phyloP scores from a whole-genome alignment of 2,888 invertebrate genomes.

The Mythimna vitellina region DNA sequence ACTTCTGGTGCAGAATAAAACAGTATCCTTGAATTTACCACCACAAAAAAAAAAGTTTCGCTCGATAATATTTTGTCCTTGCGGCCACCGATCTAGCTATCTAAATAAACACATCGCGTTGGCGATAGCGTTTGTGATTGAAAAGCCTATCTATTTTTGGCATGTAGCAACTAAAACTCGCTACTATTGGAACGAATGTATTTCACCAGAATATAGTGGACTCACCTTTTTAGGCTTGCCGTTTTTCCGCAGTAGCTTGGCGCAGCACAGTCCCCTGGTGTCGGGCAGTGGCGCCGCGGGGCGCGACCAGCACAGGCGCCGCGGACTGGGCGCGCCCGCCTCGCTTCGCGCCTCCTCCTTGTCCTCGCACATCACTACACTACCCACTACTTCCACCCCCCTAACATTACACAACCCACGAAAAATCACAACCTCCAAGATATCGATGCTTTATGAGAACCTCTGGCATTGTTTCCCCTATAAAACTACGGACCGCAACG shows the following conservation, averaged over 20 bases:
- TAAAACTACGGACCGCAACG: slow-evolving; percentile 76
- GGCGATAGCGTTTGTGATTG: background rate
- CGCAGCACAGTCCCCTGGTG: slow-evolving; percentile 95
- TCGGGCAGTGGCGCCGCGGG: slow-evolving; percentile 91
- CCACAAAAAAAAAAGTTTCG: too few relatives aligned
- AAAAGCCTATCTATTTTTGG: background rate
- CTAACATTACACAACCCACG: slow-evolving; percentile 79
- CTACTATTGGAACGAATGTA: background rate
- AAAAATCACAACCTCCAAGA: slow-evolving; percentile 84
- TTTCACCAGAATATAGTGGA: too few relatives aligned
- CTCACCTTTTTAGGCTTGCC: slow-evolving; percentile 95
- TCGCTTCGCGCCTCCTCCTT: slow-evolving; percentile 86
- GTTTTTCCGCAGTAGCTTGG: slow-evolving; percentile 95
- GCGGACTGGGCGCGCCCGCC: slow-evolving; percentile 81
- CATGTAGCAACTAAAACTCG: background rate
- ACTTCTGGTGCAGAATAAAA: too few relatives aligned
- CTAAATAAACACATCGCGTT: background rate
- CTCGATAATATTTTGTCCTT: too few relatives aligned
- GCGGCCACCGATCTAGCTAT: too few relatives aligned
- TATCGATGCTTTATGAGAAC: slow-evolving; percentile 88
- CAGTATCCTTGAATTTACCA: background rate
- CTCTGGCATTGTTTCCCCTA: slow-evolving; percentile 86
- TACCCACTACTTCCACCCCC: slow-evolving; percentile 65
- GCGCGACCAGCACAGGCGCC: slow-evolving; percentile 84
- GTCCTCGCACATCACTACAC: slow-evolving; percentile 84